Evolutionary conservation across 2,113 vertebrate species (phyloP), one percentile per base, ranked within the genome.

Genomic region (Baryphthengus martii): DNA sequence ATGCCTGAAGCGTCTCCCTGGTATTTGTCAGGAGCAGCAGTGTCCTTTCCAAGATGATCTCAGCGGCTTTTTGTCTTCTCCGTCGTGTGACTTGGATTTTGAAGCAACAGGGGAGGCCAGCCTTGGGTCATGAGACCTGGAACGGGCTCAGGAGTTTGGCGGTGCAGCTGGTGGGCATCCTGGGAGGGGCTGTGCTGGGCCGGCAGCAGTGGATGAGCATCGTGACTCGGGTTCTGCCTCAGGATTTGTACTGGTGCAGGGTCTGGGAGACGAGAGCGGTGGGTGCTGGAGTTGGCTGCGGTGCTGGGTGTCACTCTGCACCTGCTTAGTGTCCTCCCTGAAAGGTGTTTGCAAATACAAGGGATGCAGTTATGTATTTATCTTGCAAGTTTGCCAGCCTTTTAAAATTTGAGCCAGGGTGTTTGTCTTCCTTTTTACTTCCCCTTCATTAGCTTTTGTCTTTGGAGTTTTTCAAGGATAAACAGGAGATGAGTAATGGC

Each of bases 191-290:
- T 40, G 49, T 0, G 76, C 26, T 37, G 35, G 17, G 31, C 50
- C 19, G 45, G 10, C 17, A 24, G 42, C 42, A 11, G 71, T 13
- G 67, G 37, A 2, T 3, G 24, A 40, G 15, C 45, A 8, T 25
- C 1, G 1, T 0, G 0, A 44, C 61, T 44, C 45, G 1, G 1
- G 28, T 52, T 50, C 61, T 47, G 61, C 87, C 29, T n/a, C 3
- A 31, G 28, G 44, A 17, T 23, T 8, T 58, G 31, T 28, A 28
- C 8, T 1, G 31, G 56, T 21, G n/a, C 17, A 26, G 88, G 16
- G 11, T 3, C 1, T 1, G 12, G 3, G 11, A 26, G 20, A 37
- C 45, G 53, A 55, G 55, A 29, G 29, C 3, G 7, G 23, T 12
- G 37, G 29, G 11, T 80, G 49, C 84, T 63, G 71, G 66, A 31